Evolutionary conservation across 2,113 vertebrate genomes (phyloP), one percentile per base, ranked within the genome.

Genomic region (Strigops habroptila): DNA sequence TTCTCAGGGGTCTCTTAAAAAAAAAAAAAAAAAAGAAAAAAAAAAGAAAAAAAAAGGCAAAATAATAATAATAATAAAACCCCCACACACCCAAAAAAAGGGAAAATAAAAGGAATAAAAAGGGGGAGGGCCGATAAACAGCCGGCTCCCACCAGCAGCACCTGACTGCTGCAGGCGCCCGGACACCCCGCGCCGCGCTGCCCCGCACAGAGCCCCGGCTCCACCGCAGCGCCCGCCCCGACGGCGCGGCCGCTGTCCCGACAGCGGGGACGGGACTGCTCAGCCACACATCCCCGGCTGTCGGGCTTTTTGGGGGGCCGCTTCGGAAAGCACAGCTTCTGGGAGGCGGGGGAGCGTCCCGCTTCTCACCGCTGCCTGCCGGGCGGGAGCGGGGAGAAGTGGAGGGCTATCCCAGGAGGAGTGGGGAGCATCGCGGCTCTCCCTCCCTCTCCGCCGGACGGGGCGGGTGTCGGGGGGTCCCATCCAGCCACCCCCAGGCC

Each of bases 1-100:
- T 98, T 98, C 97, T 97, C 97, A 96, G 95, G 93, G 94, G 93
- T 96, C 51, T 88, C 91, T 93, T 94, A 78, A 96, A 74, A 90
- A 87, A 75, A 57, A 67, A 64, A 52, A 97, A 95, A 65, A 71
- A 69, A 64, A 46, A 60, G 46, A 43, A 96, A 95, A 96, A 95
- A 97, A 97, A 94, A 92, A 97, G 97, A 53, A 63, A 23, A 79
- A 79, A 59, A 46, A 94, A 97, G 96, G 96, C 97, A n/a, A 97
- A 97, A 96, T 1, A 52, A 60, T 14, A 57, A 57, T 14, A 22
- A 51, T 51, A n/a, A 57, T 14, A 14, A 57, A 14, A 51, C 9
- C 2, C 12, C n/a, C 55, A n/a, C 43, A 24, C 19, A 44, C 17
- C 39, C 7, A 10, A 4, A 97, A 97, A 67, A 28, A 24, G 22